Percentiles rank a stretch among this genome's conserved stretches.
phyloP scores from a whole-genome alignment of 2,113 vertebrate genomes.

The Silurus asotus region DNA sequence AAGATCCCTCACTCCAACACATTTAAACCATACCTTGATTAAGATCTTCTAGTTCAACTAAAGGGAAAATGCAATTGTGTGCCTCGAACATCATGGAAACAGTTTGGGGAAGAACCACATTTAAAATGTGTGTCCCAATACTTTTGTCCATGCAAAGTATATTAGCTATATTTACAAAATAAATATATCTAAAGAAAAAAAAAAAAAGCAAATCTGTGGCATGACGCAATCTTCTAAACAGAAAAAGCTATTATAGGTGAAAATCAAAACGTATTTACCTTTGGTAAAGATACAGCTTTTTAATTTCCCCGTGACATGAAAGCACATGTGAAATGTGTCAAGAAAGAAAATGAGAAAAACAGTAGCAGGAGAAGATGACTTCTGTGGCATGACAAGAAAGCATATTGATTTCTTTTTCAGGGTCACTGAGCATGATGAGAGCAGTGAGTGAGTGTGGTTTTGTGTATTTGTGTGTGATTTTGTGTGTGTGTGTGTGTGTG shows the following conservation, averaged over 20 bases:
- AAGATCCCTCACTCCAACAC: too few species aligned
- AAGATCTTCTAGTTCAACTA: too few species aligned
- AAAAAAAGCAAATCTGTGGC: neutral
- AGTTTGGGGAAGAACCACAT: too few species aligned
- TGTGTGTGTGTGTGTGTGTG: constrained; percentile 1
- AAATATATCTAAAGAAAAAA: neutral
- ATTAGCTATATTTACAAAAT: too few species aligned
- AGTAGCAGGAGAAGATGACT: constrained; percentile 33
- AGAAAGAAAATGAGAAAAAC: constrained; percentile 30
- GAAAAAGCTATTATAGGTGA: neutral
- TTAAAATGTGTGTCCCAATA: too few species aligned
- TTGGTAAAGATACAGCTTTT: constrained; percentile 20
- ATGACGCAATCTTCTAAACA: neutral
- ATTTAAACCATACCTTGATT: too few species aligned
- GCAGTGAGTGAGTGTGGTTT: constrained; percentile 1
- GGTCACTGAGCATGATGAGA: constrained; percentile 50
- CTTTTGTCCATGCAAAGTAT: too few species aligned
- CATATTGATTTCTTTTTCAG: constrained; percentile 57
- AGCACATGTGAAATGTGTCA: constrained; percentile 38
- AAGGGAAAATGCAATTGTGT: too few species aligned
- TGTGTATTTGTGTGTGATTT: neutral
- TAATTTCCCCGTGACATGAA: constrained; percentile 34
- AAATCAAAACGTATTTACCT: constrained; percentile 34
- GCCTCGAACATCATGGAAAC: too few species aligned
- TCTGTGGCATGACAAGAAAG: constrained; percentile 51